Evolutionary conservation across 2,888 invertebrate species (phyloP).

Genomic region (Exephanes ischioxanthus): DNA sequence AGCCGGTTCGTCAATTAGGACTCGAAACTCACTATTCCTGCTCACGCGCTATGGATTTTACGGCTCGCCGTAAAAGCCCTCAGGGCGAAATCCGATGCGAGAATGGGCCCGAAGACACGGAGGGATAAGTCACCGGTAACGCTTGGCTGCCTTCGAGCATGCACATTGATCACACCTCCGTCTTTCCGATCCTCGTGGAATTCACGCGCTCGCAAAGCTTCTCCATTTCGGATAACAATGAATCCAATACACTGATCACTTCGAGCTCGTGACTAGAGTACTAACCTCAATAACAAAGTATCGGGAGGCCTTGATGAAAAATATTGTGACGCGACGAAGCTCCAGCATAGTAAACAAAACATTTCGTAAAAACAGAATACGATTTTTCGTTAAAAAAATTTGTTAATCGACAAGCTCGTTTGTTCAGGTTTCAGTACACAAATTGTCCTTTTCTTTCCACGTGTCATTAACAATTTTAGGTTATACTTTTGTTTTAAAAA

Average conservation of each 20-base stretch:
- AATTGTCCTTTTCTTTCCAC: too few species aligned
- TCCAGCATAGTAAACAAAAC: too few species aligned
- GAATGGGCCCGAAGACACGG: slow-evolving; percentile 8
- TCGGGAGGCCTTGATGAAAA: too few species aligned
- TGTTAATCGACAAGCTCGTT: too few species aligned
- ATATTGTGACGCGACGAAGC: too few species aligned
- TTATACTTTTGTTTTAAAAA: too few species aligned
- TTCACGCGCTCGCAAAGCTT: not conserved
- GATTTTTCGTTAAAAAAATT: too few species aligned
- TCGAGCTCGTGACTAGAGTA: not conserved
- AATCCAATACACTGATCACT: not conserved
- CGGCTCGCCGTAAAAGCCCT: slow-evolving; percentile 27
- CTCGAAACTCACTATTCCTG: slow-evolving; percentile 44
- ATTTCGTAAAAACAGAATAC: too few species aligned
- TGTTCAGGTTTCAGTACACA: too few species aligned
- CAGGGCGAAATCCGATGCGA: slow-evolving; percentile 43
- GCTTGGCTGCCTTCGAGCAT: slow-evolving; percentile 9
- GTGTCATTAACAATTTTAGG: too few species aligned
- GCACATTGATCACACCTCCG: slow-evolving; percentile 11
- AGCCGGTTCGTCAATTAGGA: slow-evolving; percentile 68
- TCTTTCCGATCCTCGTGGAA: not conserved
- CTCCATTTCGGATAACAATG: not conserved
- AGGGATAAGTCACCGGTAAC: slow-evolving; percentile 27
- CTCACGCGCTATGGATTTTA: slow-evolving; percentile 2
- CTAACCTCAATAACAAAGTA: too few species aligned